Conservation (phyloP, 2,888 invertebrate genomes). For the Drosophila putrida region DNA sequence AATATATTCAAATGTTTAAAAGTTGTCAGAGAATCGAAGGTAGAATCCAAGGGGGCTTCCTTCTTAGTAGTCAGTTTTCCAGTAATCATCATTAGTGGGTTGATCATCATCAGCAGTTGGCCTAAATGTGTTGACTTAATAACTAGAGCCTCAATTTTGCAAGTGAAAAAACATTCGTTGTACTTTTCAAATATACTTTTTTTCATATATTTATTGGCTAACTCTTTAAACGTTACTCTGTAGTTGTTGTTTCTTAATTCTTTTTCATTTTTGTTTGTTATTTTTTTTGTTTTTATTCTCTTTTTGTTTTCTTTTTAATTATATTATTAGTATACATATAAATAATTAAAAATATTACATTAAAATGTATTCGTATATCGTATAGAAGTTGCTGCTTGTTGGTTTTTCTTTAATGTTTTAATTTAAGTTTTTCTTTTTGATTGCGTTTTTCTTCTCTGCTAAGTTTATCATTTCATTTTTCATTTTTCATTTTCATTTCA, state of each 20-base stretch:
- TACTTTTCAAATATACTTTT: slow-evolving; percentile 84
- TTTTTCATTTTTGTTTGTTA: slow-evolving; percentile 48
- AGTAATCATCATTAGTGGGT: slow-evolving; percentile 2
- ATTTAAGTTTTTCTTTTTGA: slow-evolving; percentile 60
- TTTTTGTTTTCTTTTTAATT: slow-evolving; percentile 73
- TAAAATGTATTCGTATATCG: slow-evolving; percentile 84
- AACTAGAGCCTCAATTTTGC: slow-evolving; percentile 29
- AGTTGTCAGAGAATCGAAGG: not conserved
- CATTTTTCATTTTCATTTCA: slow-evolving; percentile 63
- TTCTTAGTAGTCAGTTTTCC: slow-evolving; percentile 12
- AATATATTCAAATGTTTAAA: not conserved
- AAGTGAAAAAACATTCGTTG: slow-evolving; percentile 63
- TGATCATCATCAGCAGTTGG: not conserved
- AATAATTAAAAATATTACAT: slow-evolving; percentile 85
- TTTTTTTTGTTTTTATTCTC: slow-evolving; percentile 62
- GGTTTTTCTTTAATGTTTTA: slow-evolving; percentile 39
- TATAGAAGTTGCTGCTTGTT: slow-evolving; percentile 81
- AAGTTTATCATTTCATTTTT: slow-evolving; percentile 28
- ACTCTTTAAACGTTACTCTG: slow-evolving; percentile 81
- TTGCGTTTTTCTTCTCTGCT: slow-evolving; percentile 68
- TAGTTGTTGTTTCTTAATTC: slow-evolving; percentile 71
- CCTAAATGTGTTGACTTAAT: slow-evolving; percentile 53
- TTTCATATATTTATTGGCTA: slow-evolving; percentile 84
- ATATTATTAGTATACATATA: slow-evolving; percentile 85
- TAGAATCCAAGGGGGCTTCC: not conserved